phyloP scores from a whole-genome alignment of 2,113 vertebrate species.

The Pseudorhombus dupliciocellatus region DNA sequence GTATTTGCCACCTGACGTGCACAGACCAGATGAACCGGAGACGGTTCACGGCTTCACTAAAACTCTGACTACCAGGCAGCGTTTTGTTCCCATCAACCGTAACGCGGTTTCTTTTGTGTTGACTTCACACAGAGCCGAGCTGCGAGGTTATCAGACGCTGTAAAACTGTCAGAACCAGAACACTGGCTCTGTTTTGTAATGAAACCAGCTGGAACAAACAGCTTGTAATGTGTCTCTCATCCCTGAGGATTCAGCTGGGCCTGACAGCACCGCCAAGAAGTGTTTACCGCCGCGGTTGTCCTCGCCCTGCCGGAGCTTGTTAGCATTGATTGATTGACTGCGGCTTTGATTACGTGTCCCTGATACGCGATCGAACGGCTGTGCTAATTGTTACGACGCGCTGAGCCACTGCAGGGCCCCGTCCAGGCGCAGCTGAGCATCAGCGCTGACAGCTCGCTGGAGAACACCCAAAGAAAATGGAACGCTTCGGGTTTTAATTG shows the following conservation, averaged over 20 bases:
- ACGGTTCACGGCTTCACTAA: too few relatives aligned
- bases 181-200: constrained; percentile 22
- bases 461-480: too few relatives aligned
- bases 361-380: constrained; percentile 20
- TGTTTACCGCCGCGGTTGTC: constrained; percentile 6
- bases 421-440: too few relatives aligned
- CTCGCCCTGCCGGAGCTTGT: constrained; percentile 11
- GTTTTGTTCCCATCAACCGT: too few relatives aligned
- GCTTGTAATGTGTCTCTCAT: constrained; percentile 39
- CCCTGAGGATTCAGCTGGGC: constrained; percentile 13
- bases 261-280: constrained; percentile 17
- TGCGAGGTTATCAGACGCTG: constrained; percentile 14
- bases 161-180: constrained; percentile 12
- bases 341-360: constrained; percentile 10
- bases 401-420: background rate
- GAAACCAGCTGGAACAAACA: constrained; percentile 52
- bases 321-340: constrained; percentile 24
- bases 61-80: too few relatives aligned
- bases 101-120: too few relatives aligned
- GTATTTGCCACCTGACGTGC: too few relatives aligned
- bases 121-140: constrained; percentile 20
- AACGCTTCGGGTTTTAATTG: too few relatives aligned
- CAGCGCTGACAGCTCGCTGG: too few relatives aligned
- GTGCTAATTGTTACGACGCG: background rate
- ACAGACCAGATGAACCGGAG: too few relatives aligned